Conservation (phyloP, 2,113 vertebrate species). For the Forbesichthys papilliferus region DNA sequence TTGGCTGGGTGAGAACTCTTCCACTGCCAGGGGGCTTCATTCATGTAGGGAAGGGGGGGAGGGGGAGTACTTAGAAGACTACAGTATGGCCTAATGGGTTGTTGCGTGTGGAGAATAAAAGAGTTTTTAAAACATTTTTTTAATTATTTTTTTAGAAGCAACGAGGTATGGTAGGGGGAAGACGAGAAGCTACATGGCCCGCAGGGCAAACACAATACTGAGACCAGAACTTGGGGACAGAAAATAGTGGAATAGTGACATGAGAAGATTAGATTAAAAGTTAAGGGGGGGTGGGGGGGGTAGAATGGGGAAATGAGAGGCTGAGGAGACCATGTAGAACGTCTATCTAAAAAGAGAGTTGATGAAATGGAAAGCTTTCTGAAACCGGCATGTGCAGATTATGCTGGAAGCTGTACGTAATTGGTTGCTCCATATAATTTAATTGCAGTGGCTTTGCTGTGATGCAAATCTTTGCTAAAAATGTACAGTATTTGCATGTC, state of each 20-base stretch:
- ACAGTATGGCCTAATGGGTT: neutral
- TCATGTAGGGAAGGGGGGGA: constrained; percentile 17
- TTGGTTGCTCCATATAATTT: constrained; percentile 40
- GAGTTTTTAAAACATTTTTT: too few species aligned
- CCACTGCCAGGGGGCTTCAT: constrained; percentile 20
- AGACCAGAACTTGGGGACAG: too few species aligned
- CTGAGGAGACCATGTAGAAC: neutral
- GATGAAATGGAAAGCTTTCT: constrained; percentile 14
- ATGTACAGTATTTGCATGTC: constrained; percentile 23
- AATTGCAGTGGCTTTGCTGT: constrained; percentile 30
- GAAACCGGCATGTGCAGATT: constrained; percentile 43
- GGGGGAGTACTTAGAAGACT: constrained; percentile 7
- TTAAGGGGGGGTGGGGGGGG: neutral
- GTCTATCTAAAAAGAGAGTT: constrained; percentile 11
- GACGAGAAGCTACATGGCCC: too few species aligned
- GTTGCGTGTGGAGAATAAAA: too few species aligned
- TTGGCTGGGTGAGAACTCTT: constrained; percentile 38
- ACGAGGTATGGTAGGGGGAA: too few species aligned
- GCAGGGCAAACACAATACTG: too few species aligned
- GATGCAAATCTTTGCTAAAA: constrained; percentile 39
- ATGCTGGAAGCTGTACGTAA: constrained; percentile 38
- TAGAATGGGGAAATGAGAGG: too few species aligned
- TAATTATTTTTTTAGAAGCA: too few species aligned
- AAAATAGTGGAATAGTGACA: neutral
- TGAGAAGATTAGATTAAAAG: neutral